Base-by-base conservation (phyloP, 2,888 invertebrate species). In the Junonia oenone region DNA sequence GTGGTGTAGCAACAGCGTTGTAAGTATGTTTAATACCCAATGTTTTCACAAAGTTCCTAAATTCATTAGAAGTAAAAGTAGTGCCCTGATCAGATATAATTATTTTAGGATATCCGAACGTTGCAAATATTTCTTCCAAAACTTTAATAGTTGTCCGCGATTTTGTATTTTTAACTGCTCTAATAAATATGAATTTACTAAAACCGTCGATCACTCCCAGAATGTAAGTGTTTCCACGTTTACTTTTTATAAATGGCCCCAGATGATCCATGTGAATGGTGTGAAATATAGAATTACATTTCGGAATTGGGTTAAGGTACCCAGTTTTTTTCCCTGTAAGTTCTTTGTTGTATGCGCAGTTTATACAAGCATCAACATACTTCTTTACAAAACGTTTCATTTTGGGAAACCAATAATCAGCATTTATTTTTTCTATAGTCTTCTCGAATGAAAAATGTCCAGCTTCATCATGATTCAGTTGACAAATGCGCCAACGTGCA, bases 311-410 rank as follows among this genome's bases (percentile, higher is more conserved):
- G 22, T 58, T 47, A 4, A 65, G 35, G 8, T 38, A 49, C 0
- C 64, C 64, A 9, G 51, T 8, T 31, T 55, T 56, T 15, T 56
- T 56, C 2, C 46, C 46, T 0, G 51, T 9, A 6, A 48, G 13
- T 15, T 54, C 54, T 40, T 62, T 62, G 35, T 56, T 56, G 46
- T 58, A 62, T n/a, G 60, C 55, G 27, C 60, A 63, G 6, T 61
- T 45, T 15, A 63, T 14, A 29, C 60, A 63, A 27, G 58, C 45
- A 0, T 17, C 13, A 0, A 62, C 57, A 38, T 60, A 62, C 38
- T 62, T 62, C 19, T 62, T 56, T 11, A 62, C 56, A 45, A 60
- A 62, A 11, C 52, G 19, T 5, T 50, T 40, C 15, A 60, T 19
- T 35, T 59, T 37, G 9, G 37, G 37, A 14, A 37, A 15, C 37